phyloP scores from a whole-genome alignment of 2,888 invertebrate species.

The Pharmacophagus antenor region DNA sequence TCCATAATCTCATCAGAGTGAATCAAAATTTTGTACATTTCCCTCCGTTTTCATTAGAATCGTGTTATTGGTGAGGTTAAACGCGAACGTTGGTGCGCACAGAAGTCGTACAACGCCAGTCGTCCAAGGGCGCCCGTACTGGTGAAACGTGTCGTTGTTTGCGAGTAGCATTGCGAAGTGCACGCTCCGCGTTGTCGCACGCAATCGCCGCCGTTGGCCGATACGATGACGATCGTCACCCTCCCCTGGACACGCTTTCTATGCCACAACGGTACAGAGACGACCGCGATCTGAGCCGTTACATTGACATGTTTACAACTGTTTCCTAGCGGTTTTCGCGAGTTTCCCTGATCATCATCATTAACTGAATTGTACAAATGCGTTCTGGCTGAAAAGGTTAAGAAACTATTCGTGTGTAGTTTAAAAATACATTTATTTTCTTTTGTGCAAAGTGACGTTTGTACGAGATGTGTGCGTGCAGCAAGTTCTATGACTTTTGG shows the following conservation, averaged over 20 bases:
- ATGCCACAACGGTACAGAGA: conserved; percentile 60
- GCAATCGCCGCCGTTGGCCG: conserved; percentile 39
- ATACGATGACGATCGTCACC: conserved; percentile 54
- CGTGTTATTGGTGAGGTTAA: conserved; percentile 30
- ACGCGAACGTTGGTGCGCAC: conserved; percentile 33
- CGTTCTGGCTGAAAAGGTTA: conserved; percentile 62
- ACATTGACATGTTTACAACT: conserved; percentile 60
- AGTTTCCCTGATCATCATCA: conserved; percentile 56
- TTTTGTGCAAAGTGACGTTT: conserved; percentile 68
- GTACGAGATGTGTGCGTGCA: conserved; percentile 74
- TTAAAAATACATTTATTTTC: conserved; percentile 80
- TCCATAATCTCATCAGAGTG: conserved; percentile 41
- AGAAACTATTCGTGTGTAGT: conserved; percentile 80
- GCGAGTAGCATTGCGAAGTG: conserved; percentile 20
- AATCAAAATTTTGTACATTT: conserved; percentile 42
- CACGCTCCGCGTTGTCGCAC: conserved; percentile 22
- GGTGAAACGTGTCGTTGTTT: conserved; percentile 54
- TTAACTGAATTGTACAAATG: conserved; percentile 61
- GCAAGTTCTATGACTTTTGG: conserved; percentile 77
- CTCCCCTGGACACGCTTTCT: conserved; percentile 59
- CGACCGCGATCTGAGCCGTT: conserved; percentile 57
- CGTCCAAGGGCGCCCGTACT: conserved; percentile 57
- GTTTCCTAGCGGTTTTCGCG: conserved; percentile 54
- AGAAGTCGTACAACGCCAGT: conserved; percentile 54
- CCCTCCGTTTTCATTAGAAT: conserved; percentile 39